These are phyloP conservation scores for Gymnoscelis rufifasciata DNA, from an alignment of 2,888 invertebrate species.

Conservation along the genomic window DNA sequence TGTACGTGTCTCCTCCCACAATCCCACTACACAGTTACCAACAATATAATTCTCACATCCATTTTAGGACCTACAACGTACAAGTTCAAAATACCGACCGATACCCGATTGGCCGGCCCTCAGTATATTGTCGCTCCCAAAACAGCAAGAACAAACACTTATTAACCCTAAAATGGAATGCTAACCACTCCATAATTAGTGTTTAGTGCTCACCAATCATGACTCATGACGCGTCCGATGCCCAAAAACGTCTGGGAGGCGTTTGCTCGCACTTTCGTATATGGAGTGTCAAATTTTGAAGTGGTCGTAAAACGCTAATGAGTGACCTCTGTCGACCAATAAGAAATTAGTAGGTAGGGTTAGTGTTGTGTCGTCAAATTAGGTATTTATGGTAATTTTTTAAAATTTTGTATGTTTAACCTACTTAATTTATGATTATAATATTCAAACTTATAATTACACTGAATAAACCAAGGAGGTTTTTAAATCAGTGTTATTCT, in stretches of 20 bases:
- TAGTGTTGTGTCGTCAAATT: conserved; percentile 21
- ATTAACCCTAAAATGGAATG: conserved; percentile 47
- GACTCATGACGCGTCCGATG: conserved; percentile 30
- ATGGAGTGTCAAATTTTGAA: conserved; percentile 30
- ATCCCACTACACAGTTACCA: background rate
- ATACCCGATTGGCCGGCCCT: conserved; percentile 11
- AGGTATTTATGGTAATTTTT: conserved; percentile 1
- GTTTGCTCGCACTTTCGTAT: conserved; percentile 37
- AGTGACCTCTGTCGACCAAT: conserved; percentile 50
- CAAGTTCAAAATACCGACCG: too few relatives aligned
- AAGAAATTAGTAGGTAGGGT: conserved; percentile 36
- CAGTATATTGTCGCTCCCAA: conserved; percentile 27
- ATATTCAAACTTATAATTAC: too few relatives aligned
- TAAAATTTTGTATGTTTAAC: background rate
- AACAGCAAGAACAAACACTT: conserved; percentile 29
- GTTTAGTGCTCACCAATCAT: conserved; percentile 45
- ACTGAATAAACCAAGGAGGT: too few relatives aligned
- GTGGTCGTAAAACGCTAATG: conserved; percentile 44
- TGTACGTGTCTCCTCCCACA: background rate
- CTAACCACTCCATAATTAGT: conserved; percentile 53
- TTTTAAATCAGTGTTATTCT: too few relatives aligned
- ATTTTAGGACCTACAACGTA: too few relatives aligned
- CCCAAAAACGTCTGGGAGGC: conserved; percentile 54
- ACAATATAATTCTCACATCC: background rate
- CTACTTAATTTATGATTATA: too few relatives aligned